These are phyloP conservation scores for Aix galericulata DNA, from an alignment of 2,113 vertebrate species.

Conservation along the genomic window DNA sequence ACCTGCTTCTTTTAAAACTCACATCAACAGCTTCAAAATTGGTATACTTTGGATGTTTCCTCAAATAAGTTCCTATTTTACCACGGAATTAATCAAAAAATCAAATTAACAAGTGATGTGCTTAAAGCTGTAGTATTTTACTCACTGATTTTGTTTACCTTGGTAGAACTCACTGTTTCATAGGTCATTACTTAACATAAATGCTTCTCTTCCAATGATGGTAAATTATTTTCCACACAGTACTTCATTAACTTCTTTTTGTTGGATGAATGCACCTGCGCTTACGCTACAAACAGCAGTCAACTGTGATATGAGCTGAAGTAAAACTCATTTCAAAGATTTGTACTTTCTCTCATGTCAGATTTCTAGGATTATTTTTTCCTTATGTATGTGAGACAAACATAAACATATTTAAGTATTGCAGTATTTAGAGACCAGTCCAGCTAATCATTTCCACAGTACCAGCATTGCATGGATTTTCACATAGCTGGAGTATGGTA, in stretches of 20 bases:
- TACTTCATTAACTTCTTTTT: conserved; percentile 14
- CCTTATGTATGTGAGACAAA: not conserved
- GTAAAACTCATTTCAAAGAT: not conserved
- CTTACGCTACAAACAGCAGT: not conserved
- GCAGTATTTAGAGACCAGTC: not conserved
- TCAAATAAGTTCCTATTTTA: not conserved
- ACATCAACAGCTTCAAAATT: not conserved
- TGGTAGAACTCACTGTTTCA: conserved; percentile 16
- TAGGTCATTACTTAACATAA: not conserved
- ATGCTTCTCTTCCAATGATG: not conserved
- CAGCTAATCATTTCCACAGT: not conserved
- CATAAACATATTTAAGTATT: not conserved
- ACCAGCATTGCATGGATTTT: not conserved
- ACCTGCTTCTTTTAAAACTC: not conserved
- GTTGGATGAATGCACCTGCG: not conserved
- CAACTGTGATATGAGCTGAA: not conserved
- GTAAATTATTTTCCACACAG: not conserved
- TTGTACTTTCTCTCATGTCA: not conserved
- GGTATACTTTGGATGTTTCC: not conserved
- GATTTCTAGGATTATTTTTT: not conserved
- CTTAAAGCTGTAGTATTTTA: not conserved
- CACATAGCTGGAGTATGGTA: not conserved
- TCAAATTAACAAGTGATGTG: conserved; percentile 32
- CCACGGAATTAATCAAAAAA: not conserved
- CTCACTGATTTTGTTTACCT: not conserved